These are phyloP conservation scores for Drosophila seguyi DNA, from an alignment of 1,140 invertebrate species.

Conservation along the genomic window DNA sequence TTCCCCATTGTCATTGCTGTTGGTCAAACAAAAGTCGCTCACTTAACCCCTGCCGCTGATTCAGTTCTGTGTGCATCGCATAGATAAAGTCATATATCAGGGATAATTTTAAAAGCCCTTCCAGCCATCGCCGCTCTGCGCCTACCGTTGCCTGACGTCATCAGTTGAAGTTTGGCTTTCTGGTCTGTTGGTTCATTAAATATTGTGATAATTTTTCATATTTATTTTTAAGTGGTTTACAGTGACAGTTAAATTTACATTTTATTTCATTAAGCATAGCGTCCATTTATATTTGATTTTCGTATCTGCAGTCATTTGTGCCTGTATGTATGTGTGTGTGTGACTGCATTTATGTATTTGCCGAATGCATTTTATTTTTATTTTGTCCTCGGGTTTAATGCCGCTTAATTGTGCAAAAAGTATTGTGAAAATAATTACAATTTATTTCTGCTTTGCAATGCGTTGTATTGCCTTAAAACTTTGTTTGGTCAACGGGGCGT, in stretches of 20 bases:
- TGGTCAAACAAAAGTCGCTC: slow-evolving; percentile 53
- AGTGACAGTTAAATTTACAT: slow-evolving; percentile 68
- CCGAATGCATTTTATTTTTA: slow-evolving; percentile 7
- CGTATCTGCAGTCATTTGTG: slow-evolving; percentile 19
- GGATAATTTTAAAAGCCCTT: slow-evolving; percentile 64
- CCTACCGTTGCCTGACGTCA: slow-evolving; percentile 23
- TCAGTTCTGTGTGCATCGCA: slow-evolving; percentile 57
- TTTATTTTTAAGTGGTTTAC: slow-evolving; percentile 80
- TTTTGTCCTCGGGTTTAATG: slow-evolving; percentile 31
- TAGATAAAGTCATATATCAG: slow-evolving; percentile 82
- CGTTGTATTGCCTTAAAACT: neutral
- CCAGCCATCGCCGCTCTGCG: neutral
- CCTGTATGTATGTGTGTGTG: neutral
- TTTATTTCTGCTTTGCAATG: neutral
- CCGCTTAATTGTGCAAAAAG: slow-evolving; percentile 52
- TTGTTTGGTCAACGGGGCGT: slow-evolving; percentile 6
- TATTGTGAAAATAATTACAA: slow-evolving; percentile 10
- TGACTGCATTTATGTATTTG: slow-evolving; percentile 18
- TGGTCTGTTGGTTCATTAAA: slow-evolving; percentile 82
- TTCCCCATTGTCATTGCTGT: slow-evolving; percentile 45
- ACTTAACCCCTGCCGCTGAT: slow-evolving; percentile 5
- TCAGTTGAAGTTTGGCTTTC: slow-evolving; percentile 65
- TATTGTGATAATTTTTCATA: slow-evolving; percentile 82
- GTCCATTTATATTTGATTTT: slow-evolving; percentile 54
- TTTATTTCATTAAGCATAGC: slow-evolving; percentile 63